Evolutionary conservation across 2,888 invertebrate genomes (phyloP), one percentile per base, ranked within the genome.

Genomic region (Sesia bembeciformis): DNA sequence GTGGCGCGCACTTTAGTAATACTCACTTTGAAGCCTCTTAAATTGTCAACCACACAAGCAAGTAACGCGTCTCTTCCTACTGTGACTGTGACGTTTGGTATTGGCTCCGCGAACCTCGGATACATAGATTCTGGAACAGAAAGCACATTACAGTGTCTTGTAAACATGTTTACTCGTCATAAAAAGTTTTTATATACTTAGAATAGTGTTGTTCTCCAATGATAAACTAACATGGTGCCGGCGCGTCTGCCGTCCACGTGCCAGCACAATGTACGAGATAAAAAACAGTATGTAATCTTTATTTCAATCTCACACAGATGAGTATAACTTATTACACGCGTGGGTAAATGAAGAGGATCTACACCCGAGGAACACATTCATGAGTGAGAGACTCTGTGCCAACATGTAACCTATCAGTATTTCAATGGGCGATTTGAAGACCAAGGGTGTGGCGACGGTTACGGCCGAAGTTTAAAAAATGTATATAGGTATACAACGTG

Each of bases 41-140:
- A 91, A 84, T 97, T 96, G 83, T 97, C 96, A 56, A 97, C 96
- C 61, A 96, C 94, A 76, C 97, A 97, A 53, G 96, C 95, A 63
- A 97, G 90, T 54, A 96, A 84, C 8, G 96, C 97, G 79, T 97
- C 96, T 61, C 95, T 90, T 46, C 97, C 97, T 52, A 95, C 92
- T 52, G 96, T 95, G 57, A 96, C 96, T 39, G 97, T 97, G 66
- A 97, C 96, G 84, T 97, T 97, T 50, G 95, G 95, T 75, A 97
- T 96, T 57, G 95, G 94, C 76, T 96, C 97, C 49, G 96, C 95
- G 77, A 97, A 97, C 76, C 94, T 92, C 61, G 97, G 97, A 77
- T 95, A 88, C 81, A 91, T 89, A 43, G 92, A 90, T 78, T 92
- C 93, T 93, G 91, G 60, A 90, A 90, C 61, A 64, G 75, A 70